These are phyloP conservation scores for Phylloscopus whistleri DNA, from an alignment of 2,113 vertebrate genomes.

Conservation along the genomic window DNA sequence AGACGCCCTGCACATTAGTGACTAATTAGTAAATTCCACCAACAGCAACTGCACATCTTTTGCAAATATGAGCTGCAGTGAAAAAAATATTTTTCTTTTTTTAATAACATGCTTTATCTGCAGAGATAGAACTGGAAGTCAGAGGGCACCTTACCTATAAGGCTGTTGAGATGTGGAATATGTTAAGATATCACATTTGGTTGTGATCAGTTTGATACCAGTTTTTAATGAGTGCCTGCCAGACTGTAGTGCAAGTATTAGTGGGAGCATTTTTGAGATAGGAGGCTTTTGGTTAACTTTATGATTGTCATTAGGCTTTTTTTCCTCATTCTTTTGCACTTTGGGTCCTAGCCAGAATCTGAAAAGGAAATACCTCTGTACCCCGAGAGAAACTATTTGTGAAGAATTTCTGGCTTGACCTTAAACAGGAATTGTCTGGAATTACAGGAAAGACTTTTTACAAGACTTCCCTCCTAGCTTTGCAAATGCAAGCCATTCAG, in stretches of 20 bases:
- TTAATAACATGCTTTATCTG: background rate
- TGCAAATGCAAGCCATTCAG: slow-evolving; percentile 38
- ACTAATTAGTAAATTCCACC: background rate
- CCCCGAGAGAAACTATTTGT: slow-evolving; percentile 46
- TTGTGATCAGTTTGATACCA: background rate
- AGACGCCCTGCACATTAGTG: background rate
- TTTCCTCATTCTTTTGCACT: background rate
- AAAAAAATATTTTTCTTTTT: background rate
- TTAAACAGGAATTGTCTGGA: slow-evolving; percentile 66
- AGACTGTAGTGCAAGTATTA: background rate
- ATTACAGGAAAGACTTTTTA: slow-evolving; percentile 58
- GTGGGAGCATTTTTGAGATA: background rate
- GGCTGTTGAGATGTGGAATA: background rate
- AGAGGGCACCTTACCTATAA: background rate
- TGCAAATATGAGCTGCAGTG: background rate
- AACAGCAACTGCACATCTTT: background rate
- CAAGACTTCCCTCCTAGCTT: slow-evolving; percentile 40
- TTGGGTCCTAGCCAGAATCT: slow-evolving; percentile 35
- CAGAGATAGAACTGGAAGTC: background rate
- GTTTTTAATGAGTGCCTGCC: background rate
- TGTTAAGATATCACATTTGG: background rate
- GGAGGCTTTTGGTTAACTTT: background rate
- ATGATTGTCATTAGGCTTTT: background rate
- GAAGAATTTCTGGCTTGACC: slow-evolving; percentile 61
- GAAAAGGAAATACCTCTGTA: slow-evolving; percentile 58